phyloP scores from a whole-genome alignment of 2,113 vertebrate species.

The Glaucidium brasilianum region DNA sequence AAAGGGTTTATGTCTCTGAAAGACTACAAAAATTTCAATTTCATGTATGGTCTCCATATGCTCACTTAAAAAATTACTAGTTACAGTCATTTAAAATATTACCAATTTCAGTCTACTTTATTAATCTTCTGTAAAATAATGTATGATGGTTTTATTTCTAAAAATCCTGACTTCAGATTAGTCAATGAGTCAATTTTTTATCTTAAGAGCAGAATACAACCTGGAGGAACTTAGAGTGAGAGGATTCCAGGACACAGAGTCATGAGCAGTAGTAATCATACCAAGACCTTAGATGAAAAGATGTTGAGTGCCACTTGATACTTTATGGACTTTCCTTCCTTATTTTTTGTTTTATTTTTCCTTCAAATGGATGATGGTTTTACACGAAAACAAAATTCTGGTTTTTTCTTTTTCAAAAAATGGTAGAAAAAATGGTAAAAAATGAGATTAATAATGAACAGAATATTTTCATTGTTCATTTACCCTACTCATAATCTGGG shows the following conservation, averaged over 20 bases:
- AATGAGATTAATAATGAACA: not conserved
- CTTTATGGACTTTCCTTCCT: not conserved
- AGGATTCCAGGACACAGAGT: not conserved
- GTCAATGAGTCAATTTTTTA: not conserved
- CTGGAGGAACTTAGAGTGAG: not conserved
- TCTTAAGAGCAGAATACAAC: not conserved
- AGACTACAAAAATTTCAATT: not conserved
- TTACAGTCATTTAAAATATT: not conserved
- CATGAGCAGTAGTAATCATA: not conserved
- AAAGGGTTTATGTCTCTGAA: not conserved
- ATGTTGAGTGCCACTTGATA: not conserved
- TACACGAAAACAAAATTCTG: not conserved
- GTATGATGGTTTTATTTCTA: not conserved
- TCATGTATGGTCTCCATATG: not conserved
- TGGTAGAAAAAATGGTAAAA: not conserved
- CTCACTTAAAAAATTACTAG: not conserved
- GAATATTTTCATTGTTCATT: not conserved
- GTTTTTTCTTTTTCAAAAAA: not conserved
- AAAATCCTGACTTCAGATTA: not conserved
- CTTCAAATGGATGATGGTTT: not conserved
- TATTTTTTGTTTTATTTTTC: not conserved
- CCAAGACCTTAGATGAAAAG: not conserved
- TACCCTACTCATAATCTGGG: not conserved
- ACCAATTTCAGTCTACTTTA: not conserved
- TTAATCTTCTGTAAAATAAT: not conserved